phyloP scores from a whole-genome alignment of 1,140 invertebrate species.

The Ceratosolen solmsi region DNA sequence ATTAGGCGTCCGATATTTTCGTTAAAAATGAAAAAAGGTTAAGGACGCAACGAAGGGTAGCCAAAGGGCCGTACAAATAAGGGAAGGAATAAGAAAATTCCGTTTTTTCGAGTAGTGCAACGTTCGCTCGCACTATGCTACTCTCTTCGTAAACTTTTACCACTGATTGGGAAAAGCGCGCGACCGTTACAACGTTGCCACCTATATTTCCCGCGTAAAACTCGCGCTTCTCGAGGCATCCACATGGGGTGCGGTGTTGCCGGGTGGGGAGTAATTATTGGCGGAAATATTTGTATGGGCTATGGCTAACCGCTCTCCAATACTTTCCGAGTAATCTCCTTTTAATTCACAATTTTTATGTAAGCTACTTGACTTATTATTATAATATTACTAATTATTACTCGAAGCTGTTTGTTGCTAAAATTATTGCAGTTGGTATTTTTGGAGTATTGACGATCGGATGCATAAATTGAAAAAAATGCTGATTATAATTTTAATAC shows the following conservation, averaged over 20 bases:
- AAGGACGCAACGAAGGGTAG: not conserved
- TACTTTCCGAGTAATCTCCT: too few species aligned
- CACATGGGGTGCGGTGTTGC: not conserved
- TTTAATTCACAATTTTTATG: too few species aligned
- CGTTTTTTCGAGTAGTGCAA: constrained; percentile 17
- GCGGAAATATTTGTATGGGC: not conserved
- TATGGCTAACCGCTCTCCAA: not conserved
- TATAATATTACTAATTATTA: too few species aligned
- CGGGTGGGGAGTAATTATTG: not conserved
- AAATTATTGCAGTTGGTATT: too few species aligned
- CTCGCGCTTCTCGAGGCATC: not conserved
- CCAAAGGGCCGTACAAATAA: too few species aligned
- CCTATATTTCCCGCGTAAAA: constrained; percentile 40
- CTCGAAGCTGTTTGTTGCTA: too few species aligned
- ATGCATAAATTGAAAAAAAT: too few species aligned
- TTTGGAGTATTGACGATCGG: too few species aligned
- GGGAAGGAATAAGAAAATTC: not conserved
- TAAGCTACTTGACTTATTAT: too few species aligned
- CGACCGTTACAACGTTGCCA: constrained; percentile 35
- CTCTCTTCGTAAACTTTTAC: not conserved
- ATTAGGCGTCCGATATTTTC: not conserved
- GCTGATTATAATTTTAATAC: too few species aligned
- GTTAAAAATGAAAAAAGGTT: not conserved
- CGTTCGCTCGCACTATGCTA: not conserved
- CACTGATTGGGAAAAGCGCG: constrained; percentile 28